Percentiles rank a stretch among this genome's conserved stretches.
These are phyloP conservation scores for Ferdinandea cuprea DNA, from an alignment of 2,888 invertebrate species.

Conservation along the genomic window DNA sequence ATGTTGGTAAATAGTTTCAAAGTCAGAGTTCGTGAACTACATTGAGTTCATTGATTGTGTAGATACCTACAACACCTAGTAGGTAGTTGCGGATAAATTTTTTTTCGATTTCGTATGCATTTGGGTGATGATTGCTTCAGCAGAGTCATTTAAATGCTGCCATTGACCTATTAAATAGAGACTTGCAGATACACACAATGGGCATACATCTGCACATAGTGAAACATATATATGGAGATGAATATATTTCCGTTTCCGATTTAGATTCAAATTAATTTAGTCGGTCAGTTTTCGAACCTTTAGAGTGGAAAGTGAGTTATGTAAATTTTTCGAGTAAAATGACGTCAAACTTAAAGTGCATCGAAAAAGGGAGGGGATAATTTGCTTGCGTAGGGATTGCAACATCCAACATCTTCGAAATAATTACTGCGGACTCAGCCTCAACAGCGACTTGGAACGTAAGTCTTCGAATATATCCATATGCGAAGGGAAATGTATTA, in stretches of 20 bases:
- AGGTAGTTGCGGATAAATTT: conserved; percentile 3
- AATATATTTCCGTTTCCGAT: conserved; percentile 40
- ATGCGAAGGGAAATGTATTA: no score
- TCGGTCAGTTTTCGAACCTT: background rate
- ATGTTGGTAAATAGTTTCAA: conserved; percentile 27
- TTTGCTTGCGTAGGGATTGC: no score
- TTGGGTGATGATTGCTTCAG: conserved; percentile 44
- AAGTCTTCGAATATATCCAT: no score
- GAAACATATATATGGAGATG: conserved; percentile 5
- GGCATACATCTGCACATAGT: no score
- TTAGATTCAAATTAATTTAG: background rate
- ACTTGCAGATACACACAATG: conserved; percentile 24
- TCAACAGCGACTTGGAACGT: no score
- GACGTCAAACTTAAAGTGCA: background rate
- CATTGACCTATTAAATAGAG: conserved; percentile 5
- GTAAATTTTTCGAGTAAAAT: background rate
- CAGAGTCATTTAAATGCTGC: conserved; percentile 22
- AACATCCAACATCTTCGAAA: no score
- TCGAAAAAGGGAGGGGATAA: no score
- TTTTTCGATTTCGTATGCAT: conserved; percentile 39
- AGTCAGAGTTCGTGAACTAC: conserved; percentile 54
- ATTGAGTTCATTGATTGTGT: conserved; percentile 44
- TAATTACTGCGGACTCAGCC: no score
- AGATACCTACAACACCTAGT: no score
- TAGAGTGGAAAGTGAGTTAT: background rate